A percentile compares a stretch with the other conserved stretches of the same genome.
phyloP scores from a whole-genome alignment of 2,113 vertebrate genomes.

The Xiphophorus hellerii region DNA sequence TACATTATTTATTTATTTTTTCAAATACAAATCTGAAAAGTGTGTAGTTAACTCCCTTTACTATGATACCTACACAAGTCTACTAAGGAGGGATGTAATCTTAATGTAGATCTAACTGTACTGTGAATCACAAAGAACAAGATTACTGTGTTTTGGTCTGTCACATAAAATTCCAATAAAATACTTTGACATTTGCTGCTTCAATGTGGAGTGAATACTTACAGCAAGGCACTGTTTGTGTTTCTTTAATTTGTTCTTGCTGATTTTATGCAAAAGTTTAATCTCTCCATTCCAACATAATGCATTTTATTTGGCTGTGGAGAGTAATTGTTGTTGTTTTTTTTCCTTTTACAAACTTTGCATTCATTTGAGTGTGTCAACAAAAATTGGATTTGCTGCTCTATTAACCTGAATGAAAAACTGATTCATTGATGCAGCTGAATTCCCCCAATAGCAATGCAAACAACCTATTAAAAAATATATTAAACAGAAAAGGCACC shows the following conservation, averaged over 20 bases:
- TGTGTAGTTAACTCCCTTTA: neutral
- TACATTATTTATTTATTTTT: neutral
- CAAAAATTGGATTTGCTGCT: constrained; percentile 3
- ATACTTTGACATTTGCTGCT: neutral
- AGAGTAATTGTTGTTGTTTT: constrained; percentile 58
- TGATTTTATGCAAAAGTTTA: constrained; percentile 40
- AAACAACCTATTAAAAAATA: constrained; percentile 26
- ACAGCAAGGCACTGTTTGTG: constrained; percentile 14
- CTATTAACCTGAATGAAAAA: constrained; percentile 30
- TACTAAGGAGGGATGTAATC: neutral
- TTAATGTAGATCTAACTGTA: neutral
- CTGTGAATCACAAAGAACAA: neutral
- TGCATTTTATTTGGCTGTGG: constrained; percentile 43
- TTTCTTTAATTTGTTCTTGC: constrained; percentile 32
- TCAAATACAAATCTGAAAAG: neutral
- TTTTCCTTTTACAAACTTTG: constrained; percentile 13
- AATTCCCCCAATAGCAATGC: neutral
- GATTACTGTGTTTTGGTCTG: too few relatives aligned
- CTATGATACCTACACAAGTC: neutral
- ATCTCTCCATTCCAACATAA: constrained; percentile 27
- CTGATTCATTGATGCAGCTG: constrained; percentile 10
- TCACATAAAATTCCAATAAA: neutral
- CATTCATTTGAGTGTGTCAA: constrained; percentile 2
- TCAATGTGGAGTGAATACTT: neutral
- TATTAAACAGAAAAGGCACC: constrained; percentile 27